These are phyloP conservation scores for Hylaeus volcanicus DNA, from an alignment of 1,140 invertebrate species.

Conservation along the genomic window DNA sequence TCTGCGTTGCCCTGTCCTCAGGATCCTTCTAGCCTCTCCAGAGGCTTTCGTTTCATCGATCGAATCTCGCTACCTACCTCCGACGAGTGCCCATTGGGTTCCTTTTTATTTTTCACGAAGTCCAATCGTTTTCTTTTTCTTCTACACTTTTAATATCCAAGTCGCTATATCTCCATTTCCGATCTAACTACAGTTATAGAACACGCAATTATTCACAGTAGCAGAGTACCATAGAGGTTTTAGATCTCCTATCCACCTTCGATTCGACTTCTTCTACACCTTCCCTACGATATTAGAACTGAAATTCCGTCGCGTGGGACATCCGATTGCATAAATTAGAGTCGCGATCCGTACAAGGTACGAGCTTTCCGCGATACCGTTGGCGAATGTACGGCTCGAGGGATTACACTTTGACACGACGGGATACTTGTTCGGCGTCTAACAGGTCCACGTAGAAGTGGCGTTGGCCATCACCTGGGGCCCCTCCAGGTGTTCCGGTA, in stretches of 20 bases:
- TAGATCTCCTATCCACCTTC: no score
- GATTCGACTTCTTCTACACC: no score
- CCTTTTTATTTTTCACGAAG: background rate
- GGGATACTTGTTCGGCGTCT: slow-evolving; percentile 38
- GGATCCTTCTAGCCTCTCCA: background rate
- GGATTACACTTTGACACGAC: slow-evolving; percentile 42
- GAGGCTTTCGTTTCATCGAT: slow-evolving; percentile 20
- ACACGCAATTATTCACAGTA: no score
- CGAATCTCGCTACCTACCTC: background rate
- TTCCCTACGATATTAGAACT: background rate
- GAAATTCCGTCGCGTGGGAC: background rate
- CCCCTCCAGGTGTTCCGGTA: slow-evolving; percentile 54
- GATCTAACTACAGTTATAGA: no score
- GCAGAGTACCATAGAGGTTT: no score
- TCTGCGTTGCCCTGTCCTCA: background rate
- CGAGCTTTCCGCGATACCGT: slow-evolving; percentile 22
- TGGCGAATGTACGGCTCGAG: slow-evolving; percentile 3
- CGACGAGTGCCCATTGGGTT: no score
- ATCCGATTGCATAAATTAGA: slow-evolving; percentile 26
- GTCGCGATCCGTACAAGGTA: background rate
- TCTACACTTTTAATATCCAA: no score
- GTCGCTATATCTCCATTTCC: no score
- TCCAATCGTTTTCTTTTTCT: background rate
- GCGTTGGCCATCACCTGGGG: slow-evolving; percentile 31
- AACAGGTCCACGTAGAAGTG: slow-evolving; percentile 43